phyloP scores from a whole-genome alignment of 2,113 vertebrate species.

The Ramphastos sulfuratus region DNA sequence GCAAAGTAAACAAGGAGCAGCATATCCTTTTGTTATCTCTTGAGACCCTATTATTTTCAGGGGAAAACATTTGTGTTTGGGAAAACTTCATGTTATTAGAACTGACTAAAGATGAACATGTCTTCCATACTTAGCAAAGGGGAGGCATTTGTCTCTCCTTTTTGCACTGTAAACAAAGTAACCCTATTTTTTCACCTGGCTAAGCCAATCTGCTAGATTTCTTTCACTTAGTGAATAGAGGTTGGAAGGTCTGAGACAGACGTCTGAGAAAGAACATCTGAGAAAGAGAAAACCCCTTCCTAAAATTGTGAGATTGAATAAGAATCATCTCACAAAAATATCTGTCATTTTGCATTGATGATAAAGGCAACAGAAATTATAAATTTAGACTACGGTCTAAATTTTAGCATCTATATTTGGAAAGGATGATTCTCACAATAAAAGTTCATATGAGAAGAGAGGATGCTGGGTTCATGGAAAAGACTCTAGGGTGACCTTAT shows the following conservation, averaged over 20 bases:
- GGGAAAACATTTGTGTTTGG: slow-evolving; percentile 29
- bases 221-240: neutral
- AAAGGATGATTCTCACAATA: neutral
- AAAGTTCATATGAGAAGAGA: neutral
- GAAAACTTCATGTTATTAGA: slow-evolving; percentile 15
- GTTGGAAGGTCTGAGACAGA: neutral
- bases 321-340: neutral
- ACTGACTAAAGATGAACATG: slow-evolving; percentile 15
- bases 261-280: neutral
- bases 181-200: neutral
- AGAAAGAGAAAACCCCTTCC: neutral
- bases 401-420: neutral
- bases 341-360: neutral
- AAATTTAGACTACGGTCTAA: neutral
- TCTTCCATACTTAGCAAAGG: neutral
- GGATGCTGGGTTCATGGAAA: too few relatives aligned
- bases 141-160: neutral
- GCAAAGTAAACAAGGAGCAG: slow-evolving; percentile 19
- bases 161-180: neutral
- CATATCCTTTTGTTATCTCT: slow-evolving; percentile 55
- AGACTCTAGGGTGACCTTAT: too few relatives aligned
- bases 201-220: neutral
- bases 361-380: neutral
- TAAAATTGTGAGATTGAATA: neutral
- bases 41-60: slow-evolving; percentile 68